These are phyloP conservation scores for Carabus problematicus DNA, from an alignment of 2,888 invertebrate species.

Conservation along the genomic window DNA sequence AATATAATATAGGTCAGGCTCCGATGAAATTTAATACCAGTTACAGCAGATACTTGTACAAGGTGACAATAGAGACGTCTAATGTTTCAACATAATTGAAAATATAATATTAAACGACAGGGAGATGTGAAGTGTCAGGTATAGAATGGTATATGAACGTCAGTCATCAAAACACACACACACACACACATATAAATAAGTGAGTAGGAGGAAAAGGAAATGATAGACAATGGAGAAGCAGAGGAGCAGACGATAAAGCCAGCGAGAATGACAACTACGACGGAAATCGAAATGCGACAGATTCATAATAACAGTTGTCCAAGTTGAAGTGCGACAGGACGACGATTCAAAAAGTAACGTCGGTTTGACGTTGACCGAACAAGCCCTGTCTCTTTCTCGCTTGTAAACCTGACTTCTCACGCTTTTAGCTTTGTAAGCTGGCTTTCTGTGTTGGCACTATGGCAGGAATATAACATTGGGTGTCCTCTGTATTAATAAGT, in stretches of 20 bases:
- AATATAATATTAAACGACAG: conserved; percentile 29
- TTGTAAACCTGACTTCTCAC: too few species aligned
- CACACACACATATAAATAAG: conserved; percentile 5
- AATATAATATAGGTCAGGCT: too few species aligned
- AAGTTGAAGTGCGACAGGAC: too few species aligned
- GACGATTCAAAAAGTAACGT: conserved; percentile 5
- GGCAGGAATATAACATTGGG: too few species aligned
- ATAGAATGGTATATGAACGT: conserved; percentile 1
- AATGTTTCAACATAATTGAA: conserved; percentile 26
- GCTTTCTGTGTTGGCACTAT: too few species aligned
- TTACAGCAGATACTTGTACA: conserved; percentile 9
- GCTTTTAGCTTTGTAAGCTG: too few species aligned
- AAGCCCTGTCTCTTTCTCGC: too few species aligned
- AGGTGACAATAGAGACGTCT: conserved; percentile 18
- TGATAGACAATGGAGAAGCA: neutral
- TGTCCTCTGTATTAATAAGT: too few species aligned
- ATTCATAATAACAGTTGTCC: conserved; percentile 35
- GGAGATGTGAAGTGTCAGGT: neutral
- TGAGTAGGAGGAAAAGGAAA: conserved; percentile 26
- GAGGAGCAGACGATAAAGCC: neutral
- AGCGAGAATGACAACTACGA: conserved; percentile 4
- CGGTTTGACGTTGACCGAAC: conserved; percentile 30
- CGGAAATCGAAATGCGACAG: conserved; percentile 37
- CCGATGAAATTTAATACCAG: conserved; percentile 32
- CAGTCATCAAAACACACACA: conserved; percentile 22